Base-by-base conservation (phyloP, 2,797 vertebrate species). In the Lepilemur ruficaudatus region DNA sequence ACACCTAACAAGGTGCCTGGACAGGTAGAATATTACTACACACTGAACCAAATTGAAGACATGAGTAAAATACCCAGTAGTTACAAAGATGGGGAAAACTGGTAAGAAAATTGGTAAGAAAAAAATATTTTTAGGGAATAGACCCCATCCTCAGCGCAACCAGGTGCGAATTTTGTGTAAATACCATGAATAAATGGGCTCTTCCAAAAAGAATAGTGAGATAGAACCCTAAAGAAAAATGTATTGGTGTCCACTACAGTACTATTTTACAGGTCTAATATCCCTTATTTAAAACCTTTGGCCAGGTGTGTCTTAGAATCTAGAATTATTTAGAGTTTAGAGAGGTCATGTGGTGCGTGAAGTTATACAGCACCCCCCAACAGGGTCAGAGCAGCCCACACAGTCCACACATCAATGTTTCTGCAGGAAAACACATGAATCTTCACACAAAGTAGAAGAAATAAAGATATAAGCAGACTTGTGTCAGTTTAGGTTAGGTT, bases 271-370 rank as follows among this genome's bases (percentile, higher is more conserved):
- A 46, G 12, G 8, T 69, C 70, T 15, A 41, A 75, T 86, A 88
- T 52, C n/a, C n/a, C 30, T 90, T 73, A 5, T 90, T 72, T 95
- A 61, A 93, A 95, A 50, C 12, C 28, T 92, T 69, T 92, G 81
- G 13, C 28, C 46, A 93, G 35, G 43, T 67, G 8, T 32, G 4
- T 72, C 73, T 72, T 3, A 59, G 73, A 84, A 72, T 83, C 81
- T 95, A n/a, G 65, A 78, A 79, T 48, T 73, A 72, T 82, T 79
- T 55, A 70, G 59, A 65, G 59, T 70, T 70, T 72, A 61, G 30
- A n/a, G 87, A 91, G 28, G 11, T 25, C 32, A 35, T 22, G 1
- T 46, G 32, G 4, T 70, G 0, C 8, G 25, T 59, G 48, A 79
- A n/a, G 10, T 93, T 35, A 50, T 0, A 38, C 8, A 48, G 35